These are phyloP conservation scores for Drosophila merina DNA, from an alignment of 2,888 invertebrate genomes.

Conservation along the genomic window DNA sequence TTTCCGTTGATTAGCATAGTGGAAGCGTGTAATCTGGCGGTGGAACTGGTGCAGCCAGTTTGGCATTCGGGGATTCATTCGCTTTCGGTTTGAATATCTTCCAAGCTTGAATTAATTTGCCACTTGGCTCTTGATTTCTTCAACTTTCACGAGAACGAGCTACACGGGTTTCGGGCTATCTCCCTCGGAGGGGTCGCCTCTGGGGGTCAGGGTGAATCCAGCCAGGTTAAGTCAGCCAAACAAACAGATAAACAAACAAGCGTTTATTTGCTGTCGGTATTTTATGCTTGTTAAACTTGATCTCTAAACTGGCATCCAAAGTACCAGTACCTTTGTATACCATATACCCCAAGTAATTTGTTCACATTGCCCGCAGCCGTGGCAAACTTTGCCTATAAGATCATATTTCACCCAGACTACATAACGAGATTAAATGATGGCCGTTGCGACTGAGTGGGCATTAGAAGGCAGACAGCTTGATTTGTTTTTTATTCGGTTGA, in stretches of 20 bases:
- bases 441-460: constrained; percentile 69
- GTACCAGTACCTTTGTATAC: constrained; percentile 15
- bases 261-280: constrained; percentile 61
- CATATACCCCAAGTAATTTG: constrained; percentile 9
- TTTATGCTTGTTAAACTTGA: constrained; percentile 68
- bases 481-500: constrained; percentile 11
- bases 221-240: constrained; percentile 26
- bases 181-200: constrained; percentile 7
- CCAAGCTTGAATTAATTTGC: constrained; percentile 23
- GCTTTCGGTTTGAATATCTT: constrained; percentile 38
- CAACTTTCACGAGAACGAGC: constrained; percentile 47
- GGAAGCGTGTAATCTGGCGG: constrained; percentile 45
- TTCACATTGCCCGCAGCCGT: constrained; percentile 14
- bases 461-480: constrained; percentile 54
- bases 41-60: constrained; percentile 72
- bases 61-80: constrained; percentile 56
- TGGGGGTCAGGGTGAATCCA: constrained; percentile 32
- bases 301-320: constrained; percentile 48
- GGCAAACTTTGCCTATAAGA: constrained; percentile 64
- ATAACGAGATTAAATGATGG: constrained; percentile 62
- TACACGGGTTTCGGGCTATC: constrained; percentile 32
- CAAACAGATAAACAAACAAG: constrained; percentile 33
- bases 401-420: constrained; percentile 64
- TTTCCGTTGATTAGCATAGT: constrained; percentile 59
- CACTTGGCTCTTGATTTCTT: constrained; percentile 17